Percentiles rank a stretch among this genome's conserved stretches.
phyloP scores from a whole-genome alignment of 2,113 vertebrate genomes.

The Microtus ochrogaster region DNA sequence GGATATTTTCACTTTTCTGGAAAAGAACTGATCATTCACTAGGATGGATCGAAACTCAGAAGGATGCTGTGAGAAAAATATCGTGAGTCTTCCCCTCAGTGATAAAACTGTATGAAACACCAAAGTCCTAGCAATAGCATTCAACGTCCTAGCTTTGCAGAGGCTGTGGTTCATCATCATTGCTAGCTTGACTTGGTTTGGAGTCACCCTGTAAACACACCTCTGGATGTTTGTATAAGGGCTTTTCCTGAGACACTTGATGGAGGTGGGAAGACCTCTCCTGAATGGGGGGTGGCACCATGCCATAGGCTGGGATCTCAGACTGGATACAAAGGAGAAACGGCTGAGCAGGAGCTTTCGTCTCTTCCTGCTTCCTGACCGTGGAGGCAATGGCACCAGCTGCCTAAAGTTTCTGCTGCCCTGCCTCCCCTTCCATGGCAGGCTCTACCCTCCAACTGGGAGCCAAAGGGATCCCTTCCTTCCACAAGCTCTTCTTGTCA shows the following conservation, averaged over 20 bases:
- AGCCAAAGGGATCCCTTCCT: not conserved
- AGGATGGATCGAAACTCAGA: not conserved
- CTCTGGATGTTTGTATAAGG: not conserved
- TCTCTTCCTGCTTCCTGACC: not conserved
- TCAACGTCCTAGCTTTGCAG: not conserved
- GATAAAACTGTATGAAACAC: not conserved
- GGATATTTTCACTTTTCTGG: conserved; percentile 45
- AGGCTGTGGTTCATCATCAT: not conserved
- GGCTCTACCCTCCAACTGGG: not conserved
- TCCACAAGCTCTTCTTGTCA: not conserved
- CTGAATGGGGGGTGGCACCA: not conserved
- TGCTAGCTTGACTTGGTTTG: not conserved
- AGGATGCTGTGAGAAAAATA: not conserved
- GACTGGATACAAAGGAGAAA: not conserved
- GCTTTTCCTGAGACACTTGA: not conserved
- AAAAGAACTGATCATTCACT: not conserved
- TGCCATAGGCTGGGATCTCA: not conserved
- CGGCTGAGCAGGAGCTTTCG: not conserved
- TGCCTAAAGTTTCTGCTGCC: not conserved
- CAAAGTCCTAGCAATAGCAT: not conserved
- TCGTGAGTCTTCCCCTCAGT: not conserved
- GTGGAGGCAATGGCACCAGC: not conserved
- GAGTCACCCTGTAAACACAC: not conserved
- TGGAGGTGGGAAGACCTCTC: not conserved
- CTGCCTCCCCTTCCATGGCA: not conserved